Conservation (phyloP, 1,140 invertebrate species). For the Drosophila sturtevanti region DNA sequence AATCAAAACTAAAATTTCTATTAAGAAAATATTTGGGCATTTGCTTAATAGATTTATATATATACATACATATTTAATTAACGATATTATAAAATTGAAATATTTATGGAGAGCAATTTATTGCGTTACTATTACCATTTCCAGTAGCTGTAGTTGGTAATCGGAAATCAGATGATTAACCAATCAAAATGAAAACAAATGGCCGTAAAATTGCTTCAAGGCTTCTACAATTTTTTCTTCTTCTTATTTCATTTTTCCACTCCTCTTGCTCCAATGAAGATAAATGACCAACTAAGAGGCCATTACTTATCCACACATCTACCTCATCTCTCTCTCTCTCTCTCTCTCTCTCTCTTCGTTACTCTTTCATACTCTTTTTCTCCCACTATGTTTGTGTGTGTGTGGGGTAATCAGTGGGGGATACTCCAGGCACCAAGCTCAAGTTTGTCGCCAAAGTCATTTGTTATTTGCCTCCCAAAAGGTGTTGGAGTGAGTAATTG, state of each 20-base stretch:
- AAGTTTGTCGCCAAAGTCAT: conserved; percentile 75
- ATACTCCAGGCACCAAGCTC: conserved; percentile 17
- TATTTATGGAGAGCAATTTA: not conserved
- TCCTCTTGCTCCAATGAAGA: conserved; percentile 72
- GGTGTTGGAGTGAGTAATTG: conserved; percentile 76
- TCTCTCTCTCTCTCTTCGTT: not conserved
- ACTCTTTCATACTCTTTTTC: not conserved
- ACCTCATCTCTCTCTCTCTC: conserved; percentile 31
- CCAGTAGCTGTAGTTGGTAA: not conserved
- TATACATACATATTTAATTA: not conserved
- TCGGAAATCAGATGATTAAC: conserved; percentile 48
- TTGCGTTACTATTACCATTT: not conserved
- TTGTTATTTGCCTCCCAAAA: conserved; percentile 46
- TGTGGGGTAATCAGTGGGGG: conserved; percentile 26
- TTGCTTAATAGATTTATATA: too few relatives aligned
- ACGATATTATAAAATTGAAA: not conserved
- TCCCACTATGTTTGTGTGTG: conserved; percentile 13
- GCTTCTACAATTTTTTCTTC: conserved; percentile 23
- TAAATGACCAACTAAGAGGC: conserved; percentile 75
- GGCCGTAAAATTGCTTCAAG: conserved; percentile 40
- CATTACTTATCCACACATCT: conserved; percentile 79
- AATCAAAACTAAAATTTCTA: too few relatives aligned
- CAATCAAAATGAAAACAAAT: conserved; percentile 49
- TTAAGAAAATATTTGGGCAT: too few relatives aligned
- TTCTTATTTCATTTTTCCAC: too few relatives aligned